phyloP scores from a whole-genome alignment of 2,888 invertebrate species.

The Argynnis bischoffii region DNA sequence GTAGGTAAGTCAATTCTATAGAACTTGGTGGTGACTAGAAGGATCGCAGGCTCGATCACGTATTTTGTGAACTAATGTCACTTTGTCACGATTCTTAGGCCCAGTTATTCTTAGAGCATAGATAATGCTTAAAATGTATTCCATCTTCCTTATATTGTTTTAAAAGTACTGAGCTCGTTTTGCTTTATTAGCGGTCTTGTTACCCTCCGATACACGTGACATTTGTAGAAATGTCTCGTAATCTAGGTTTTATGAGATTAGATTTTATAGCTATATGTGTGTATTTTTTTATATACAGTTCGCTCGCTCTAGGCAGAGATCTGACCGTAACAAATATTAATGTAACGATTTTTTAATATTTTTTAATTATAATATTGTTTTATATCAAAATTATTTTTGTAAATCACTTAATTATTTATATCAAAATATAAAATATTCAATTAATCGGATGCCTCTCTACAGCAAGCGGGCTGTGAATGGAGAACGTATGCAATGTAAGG shows the following conservation, averaged over 20 bases:
- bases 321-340: not conserved
- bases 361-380: not conserved
- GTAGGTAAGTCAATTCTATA: no score
- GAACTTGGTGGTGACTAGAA: not conserved
- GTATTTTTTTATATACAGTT: constrained; percentile 59
- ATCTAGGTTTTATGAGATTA: constrained; percentile 67
- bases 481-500: constrained; percentile 70
- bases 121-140: constrained; percentile 4
- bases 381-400: no score
- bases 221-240: constrained; percentile 50
- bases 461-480: constrained; percentile 33
- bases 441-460: not conserved
- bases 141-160: not conserved
- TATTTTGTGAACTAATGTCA: not conserved
- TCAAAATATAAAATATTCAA: not conserved
- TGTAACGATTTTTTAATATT: not conserved
- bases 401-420: no score
- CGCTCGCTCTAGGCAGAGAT: not conserved
- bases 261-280: constrained; percentile 74
- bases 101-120: constrained; percentile 1
- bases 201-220: constrained; percentile 53
- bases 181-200: constrained; percentile 36
- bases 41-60: constrained; percentile 17
- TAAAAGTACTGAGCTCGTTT: not conserved
- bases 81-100: constrained; percentile 3